phyloP scores from a whole-genome alignment of 2,797 vertebrate species.

The Cirrhinus mrigala region DNA sequence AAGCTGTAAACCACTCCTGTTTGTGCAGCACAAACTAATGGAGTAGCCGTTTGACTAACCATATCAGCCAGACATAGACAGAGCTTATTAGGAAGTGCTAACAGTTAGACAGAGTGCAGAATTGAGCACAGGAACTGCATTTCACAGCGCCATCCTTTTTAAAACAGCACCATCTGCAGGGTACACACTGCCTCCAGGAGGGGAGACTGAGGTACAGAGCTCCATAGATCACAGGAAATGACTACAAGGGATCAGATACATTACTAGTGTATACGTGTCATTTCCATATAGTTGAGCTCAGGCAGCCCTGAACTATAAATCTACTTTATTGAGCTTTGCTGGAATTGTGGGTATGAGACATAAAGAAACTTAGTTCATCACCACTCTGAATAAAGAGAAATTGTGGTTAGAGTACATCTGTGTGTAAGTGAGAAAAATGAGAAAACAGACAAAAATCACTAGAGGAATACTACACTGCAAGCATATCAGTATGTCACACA shows the following conservation, averaged over 20 bases:
- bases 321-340: slow-evolving; percentile 46
- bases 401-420: slow-evolving; percentile 20
- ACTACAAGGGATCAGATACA: background rate
- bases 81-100: slow-evolving; percentile 9
- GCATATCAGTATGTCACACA: background rate
- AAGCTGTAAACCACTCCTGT: slow-evolving; percentile 27
- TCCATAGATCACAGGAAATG: slow-evolving; percentile 14
- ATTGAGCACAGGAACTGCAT: background rate
- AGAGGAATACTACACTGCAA: background rate
- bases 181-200: slow-evolving; percentile 38
- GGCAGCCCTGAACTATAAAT: slow-evolving; percentile 38
- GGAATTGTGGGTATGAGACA: slow-evolving; percentile 9
- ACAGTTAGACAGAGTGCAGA: slow-evolving; percentile 23
- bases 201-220: background rate
- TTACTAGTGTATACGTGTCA: slow-evolving; percentile 29
- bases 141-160: slow-evolving; percentile 56
- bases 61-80: slow-evolving; percentile 5
- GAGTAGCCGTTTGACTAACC: slow-evolving; percentile 10
- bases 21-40: slow-evolving; percentile 13
- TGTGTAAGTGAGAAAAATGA: background rate
- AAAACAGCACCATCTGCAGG: slow-evolving; percentile 68
- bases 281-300: slow-evolving; percentile 33
- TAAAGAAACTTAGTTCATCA: slow-evolving; percentile 16
- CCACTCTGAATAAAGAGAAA: slow-evolving; percentile 12
- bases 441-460: background rate